A percentile compares a stretch with the other conserved stretches of the same genome.
Evolutionary conservation across 2,797 vertebrate genomes (phyloP).

Genomic region (Epinephelus coioides): DNA sequence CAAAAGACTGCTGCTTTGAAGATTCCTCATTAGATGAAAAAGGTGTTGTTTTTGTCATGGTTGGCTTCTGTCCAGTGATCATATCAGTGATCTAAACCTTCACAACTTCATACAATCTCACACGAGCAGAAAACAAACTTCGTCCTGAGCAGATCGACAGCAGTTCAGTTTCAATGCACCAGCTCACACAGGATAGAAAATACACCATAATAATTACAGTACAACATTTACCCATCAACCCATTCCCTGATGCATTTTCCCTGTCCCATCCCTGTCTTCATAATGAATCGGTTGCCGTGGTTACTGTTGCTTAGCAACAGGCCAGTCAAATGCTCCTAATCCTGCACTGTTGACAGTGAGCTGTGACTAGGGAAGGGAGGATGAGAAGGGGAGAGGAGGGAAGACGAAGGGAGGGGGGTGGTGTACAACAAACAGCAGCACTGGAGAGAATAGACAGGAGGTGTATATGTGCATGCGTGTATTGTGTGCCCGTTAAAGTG

Average conservation of each 20-base stretch:
- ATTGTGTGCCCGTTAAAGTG: conserved; percentile 30
- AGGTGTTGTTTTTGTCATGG: neutral
- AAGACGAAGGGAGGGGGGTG: neutral
- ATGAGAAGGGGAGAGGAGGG: conserved; percentile 61
- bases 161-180: conserved; percentile 46
- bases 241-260: conserved; percentile 83
- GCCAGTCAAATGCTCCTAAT: conserved; percentile 89
- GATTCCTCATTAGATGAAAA: conserved; percentile 18
- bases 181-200: conserved; percentile 64
- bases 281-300: conserved; percentile 85
- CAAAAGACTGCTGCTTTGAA: neutral
- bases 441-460: conserved; percentile 57
- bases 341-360: conserved; percentile 88
- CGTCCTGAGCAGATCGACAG: neutral
- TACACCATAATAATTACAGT: conserved; percentile 77
- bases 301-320: conserved; percentile 88
- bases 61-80: conserved; percentile 2
- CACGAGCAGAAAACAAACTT: conserved; percentile 18
- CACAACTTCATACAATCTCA: conserved; percentile 22
- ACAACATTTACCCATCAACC: conserved; percentile 77
- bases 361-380: conserved; percentile 80
- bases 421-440: conserved; percentile 61
- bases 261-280: conserved; percentile 86
- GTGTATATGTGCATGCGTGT: conserved; percentile 49
- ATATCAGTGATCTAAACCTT: neutral